These are phyloP conservation scores for Plecotus auritus DNA, from an alignment of 2,113 vertebrate species.

Conservation along the genomic window DNA sequence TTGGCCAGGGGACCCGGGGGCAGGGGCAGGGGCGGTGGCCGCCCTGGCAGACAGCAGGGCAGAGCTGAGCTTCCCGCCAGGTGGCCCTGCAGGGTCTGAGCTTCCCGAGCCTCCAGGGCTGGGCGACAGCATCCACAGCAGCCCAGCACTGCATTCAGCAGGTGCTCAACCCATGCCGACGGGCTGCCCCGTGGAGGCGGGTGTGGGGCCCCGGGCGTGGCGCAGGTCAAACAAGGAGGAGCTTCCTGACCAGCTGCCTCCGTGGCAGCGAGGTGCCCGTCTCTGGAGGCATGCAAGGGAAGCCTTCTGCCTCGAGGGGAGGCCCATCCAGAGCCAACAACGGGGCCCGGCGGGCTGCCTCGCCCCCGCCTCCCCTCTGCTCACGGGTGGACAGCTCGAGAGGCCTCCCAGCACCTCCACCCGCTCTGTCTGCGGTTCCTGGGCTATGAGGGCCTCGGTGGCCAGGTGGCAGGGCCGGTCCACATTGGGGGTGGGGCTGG, in stretches of 20 bases:
- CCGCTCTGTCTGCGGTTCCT: not conserved
- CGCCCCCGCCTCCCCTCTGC: not conserved
- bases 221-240: not conserved
- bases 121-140: fast-evolving
- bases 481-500: not conserved
- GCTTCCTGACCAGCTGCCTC: fast-evolving
- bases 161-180: not conserved
- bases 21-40: fast-evolving
- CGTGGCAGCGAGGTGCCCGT: not conserved
- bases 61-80: not conserved
- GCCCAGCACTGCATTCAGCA: not conserved
- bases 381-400: fast-evolving
- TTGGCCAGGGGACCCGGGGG: not conserved
- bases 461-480: not conserved
- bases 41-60: not conserved
- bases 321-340: too few species aligned
- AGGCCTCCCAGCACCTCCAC: not conserved
- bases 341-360: fast-evolving
- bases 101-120: not conserved
- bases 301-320: too few species aligned
- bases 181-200: not conserved
- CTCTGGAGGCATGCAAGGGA: not conserved
- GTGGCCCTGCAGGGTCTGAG: not conserved
- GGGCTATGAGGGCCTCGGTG: not conserved
- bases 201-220: not conserved